Evolutionary conservation across 2,797 vertebrate genomes (phyloP).

Genomic region (Acipenser oxyrinchus): DNA sequence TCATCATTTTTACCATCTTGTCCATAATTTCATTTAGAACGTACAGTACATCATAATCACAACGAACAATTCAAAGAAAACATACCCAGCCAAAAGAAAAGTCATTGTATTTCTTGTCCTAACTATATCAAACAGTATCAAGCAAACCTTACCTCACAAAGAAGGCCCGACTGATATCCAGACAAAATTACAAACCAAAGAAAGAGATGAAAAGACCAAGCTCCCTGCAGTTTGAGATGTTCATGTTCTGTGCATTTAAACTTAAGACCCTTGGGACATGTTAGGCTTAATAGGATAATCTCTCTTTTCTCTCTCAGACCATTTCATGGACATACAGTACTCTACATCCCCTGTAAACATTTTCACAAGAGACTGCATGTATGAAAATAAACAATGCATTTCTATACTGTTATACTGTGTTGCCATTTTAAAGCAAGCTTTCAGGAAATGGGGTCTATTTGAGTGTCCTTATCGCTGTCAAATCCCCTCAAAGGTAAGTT

Average conservation of each 20-base stretch:
- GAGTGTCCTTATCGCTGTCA: too few relatives aligned
- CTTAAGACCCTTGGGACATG: constrained; percentile 29
- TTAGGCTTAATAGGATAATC: constrained; percentile 36
- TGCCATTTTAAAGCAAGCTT: too few relatives aligned
- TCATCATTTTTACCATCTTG: too few relatives aligned
- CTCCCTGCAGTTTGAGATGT: constrained; percentile 11
- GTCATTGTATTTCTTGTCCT: background rate
- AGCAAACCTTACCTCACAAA: too few relatives aligned
- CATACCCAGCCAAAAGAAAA: background rate
- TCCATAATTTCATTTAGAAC: too few relatives aligned
- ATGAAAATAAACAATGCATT: constrained; percentile 23
- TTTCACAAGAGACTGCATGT: constrained; percentile 12
- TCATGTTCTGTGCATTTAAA: constrained; percentile 27
- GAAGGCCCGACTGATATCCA: too few relatives aligned
- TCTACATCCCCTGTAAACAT: constrained; percentile 20
- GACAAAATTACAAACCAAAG: background rate
- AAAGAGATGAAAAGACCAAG: background rate
- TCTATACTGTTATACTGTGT: constrained; percentile 1
- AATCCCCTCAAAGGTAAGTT: too few relatives aligned
- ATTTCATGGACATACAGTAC: constrained; percentile 26
- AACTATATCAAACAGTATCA: background rate
- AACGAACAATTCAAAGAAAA: too few relatives aligned
- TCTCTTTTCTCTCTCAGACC: constrained; percentile 20
- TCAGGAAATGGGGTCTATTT: too few relatives aligned
- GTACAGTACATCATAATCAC: too few relatives aligned